phyloP scores from a whole-genome alignment of 2,888 invertebrate genomes.

The Plebejus anna region DNA sequence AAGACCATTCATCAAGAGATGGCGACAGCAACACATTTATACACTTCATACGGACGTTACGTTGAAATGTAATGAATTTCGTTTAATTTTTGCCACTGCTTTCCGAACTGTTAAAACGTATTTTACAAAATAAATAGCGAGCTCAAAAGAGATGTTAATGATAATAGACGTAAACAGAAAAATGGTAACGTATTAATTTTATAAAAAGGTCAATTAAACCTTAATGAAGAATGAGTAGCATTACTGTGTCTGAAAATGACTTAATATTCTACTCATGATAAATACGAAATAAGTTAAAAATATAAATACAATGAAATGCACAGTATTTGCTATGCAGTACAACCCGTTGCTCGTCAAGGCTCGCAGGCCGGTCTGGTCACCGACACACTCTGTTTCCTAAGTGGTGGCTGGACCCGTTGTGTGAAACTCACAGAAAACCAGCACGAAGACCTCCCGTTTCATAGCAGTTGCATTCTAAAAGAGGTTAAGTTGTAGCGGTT shows the following conservation, averaged over 20 bases:
- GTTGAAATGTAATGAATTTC: conserved; percentile 30
- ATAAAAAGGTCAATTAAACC: too few relatives aligned
- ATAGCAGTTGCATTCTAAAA: not conserved
- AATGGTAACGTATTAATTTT: not conserved
- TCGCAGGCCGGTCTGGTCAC: conserved; percentile 47
- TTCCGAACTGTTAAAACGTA: conserved; percentile 12
- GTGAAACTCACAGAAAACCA: conserved; percentile 37
- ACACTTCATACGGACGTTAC: conserved; percentile 41
- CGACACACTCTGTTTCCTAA: conserved; percentile 69
- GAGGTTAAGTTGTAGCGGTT: not conserved
- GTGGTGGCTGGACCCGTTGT: conserved; percentile 37
- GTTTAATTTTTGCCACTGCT: conserved; percentile 30
- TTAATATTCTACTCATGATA: too few relatives aligned
- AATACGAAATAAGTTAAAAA: not conserved
- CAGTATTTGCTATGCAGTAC: conserved; percentile 21
- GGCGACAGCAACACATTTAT: conserved; percentile 48
- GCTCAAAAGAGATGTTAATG: not conserved
- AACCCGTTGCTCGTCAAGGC: conserved; percentile 54
- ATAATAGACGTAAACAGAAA: not conserved
- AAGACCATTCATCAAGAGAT: conserved; percentile 47
- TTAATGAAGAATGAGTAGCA: too few relatives aligned
- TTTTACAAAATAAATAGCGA: conserved; percentile 1
- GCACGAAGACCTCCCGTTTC: conserved; percentile 31
- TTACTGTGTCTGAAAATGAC: too few relatives aligned
- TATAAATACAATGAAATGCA: not conserved